These are phyloP conservation scores for Syngnathus typhle DNA, from an alignment of 2,113 vertebrate genomes.

Conservation along the genomic window DNA sequence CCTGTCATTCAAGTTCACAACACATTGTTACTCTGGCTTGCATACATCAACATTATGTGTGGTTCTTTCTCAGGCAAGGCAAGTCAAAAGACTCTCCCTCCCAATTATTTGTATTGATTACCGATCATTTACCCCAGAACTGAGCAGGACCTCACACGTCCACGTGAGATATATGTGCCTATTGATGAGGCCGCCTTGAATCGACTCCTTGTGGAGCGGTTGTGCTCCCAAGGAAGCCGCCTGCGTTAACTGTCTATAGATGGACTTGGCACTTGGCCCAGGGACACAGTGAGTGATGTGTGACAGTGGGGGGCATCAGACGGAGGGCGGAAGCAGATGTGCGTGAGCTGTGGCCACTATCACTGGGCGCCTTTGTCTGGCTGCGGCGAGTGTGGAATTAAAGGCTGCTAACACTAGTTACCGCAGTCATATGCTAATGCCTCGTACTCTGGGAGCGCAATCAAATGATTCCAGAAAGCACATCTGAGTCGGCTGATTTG, in stretches of 20 bases:
- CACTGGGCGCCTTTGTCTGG: slow-evolving; percentile 65
- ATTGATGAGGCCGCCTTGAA: slow-evolving; percentile 25
- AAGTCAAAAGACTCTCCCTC: neutral
- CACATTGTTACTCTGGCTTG: neutral
- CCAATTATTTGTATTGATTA: slow-evolving; percentile 6
- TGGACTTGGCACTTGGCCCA: slow-evolving; percentile 56
- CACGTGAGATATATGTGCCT: neutral
- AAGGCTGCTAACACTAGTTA: slow-evolving; percentile 62
- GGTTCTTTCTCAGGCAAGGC: slow-evolving; percentile 14
- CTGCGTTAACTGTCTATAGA: slow-evolving; percentile 50
- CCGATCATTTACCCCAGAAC: slow-evolving; percentile 1
- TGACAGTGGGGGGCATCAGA: slow-evolving; percentile 50
- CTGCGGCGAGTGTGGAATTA: slow-evolving; percentile 60
- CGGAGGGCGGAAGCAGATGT: slow-evolving; percentile 68
- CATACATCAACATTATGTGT: slow-evolving; percentile 1
- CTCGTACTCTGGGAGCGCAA: slow-evolving; percentile 56
- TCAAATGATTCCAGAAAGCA: slow-evolving; percentile 67
- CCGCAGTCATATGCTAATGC: slow-evolving; percentile 69
- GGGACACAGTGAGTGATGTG: slow-evolving; percentile 62
- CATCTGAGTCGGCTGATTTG: slow-evolving; percentile 52
- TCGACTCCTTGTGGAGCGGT: slow-evolving; percentile 29
- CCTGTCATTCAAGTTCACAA: neutral
- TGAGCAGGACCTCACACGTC: neutral
- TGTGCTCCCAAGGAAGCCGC: slow-evolving; percentile 30
- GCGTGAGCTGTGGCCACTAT: slow-evolving; percentile 57